Evolutionary conservation across 2,888 invertebrate genomes (phyloP).

Genomic region (Eristalis pertinax): DNA sequence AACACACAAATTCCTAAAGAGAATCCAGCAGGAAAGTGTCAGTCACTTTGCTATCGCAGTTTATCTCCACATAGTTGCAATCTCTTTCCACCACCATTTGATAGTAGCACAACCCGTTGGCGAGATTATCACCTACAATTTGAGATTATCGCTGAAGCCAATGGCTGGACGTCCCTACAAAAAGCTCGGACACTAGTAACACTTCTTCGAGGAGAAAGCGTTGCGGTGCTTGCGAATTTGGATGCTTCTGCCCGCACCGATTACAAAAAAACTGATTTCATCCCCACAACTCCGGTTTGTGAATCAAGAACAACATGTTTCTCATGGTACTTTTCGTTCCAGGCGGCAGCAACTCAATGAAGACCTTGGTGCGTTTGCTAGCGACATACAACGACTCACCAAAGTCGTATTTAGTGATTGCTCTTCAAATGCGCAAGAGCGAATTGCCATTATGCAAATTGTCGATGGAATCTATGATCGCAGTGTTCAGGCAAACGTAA

Average conservation of each 20-base stretch:
- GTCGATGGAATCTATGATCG: slow-evolving; percentile 14
- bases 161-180: slow-evolving; percentile 8
- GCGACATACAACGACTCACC: not conserved
- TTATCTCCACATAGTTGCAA: not conserved
- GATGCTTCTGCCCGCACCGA: not conserved
- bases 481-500: not conserved
- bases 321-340: slow-evolving; percentile 34
- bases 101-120: slow-evolving; percentile 23
- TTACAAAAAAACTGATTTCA: not conserved
- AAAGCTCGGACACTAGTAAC: slow-evolving; percentile 5
- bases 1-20: not conserved
- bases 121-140: slow-evolving; percentile 1
- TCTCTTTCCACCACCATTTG: slow-evolving; percentile 27
- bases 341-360: slow-evolving; percentile 25
- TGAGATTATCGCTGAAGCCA: slow-evolving; percentile 13
- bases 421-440: slow-evolving; percentile 6
- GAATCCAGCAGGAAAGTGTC: not conserved
- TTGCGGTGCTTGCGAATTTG: not conserved
- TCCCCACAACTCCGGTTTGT: slow-evolving; percentile 3
- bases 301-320: slow-evolving; percentile 18
- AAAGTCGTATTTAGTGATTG: slow-evolving; percentile 4
- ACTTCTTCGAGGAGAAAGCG: too few species aligned
- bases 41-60: not conserved
- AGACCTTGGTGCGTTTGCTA: slow-evolving; percentile 23
- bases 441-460: slow-evolving; percentile 4